Conservation (phyloP, 2,888 invertebrate genomes). For the Microchrysa polita region DNA sequence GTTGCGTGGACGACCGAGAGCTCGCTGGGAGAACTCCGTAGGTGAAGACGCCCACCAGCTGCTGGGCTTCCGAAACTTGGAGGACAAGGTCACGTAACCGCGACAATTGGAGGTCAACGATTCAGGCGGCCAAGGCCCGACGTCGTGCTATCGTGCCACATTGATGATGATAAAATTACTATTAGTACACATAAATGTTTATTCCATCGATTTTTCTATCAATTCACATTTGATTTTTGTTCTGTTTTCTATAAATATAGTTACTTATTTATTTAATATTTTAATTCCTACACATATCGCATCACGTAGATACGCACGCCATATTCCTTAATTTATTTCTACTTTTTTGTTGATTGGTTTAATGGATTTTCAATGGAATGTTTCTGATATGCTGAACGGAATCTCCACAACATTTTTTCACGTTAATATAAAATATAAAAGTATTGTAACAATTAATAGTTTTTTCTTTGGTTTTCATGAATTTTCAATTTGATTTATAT, state of each 20-base stretch:
- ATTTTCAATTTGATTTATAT: conserved; percentile 31
- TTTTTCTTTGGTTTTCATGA: conserved; percentile 49
- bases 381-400: conserved; percentile 31
- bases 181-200: conserved; percentile 51
- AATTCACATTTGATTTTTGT: conserved; percentile 26
- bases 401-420: conserved; percentile 13
- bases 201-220: background rate
- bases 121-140: too few species aligned
- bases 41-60: too few species aligned
- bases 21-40: too few species aligned
- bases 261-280: background rate
- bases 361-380: background rate
- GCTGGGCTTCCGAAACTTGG: too few species aligned
- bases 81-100: too few species aligned
- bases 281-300: background rate
- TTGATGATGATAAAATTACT: too few species aligned
- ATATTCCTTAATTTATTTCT: too few species aligned
- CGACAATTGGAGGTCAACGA: too few species aligned
- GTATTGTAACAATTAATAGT: background rate
- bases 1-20: too few species aligned
- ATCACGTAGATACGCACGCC: background rate
- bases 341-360: too few species aligned
- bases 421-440: conserved; percentile 21
- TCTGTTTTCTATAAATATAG: conserved; percentile 31
- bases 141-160: too few species aligned